These are phyloP conservation scores for Metopolophium dirhodum DNA, from an alignment of 1,140 invertebrate genomes.

Conservation along the genomic window DNA sequence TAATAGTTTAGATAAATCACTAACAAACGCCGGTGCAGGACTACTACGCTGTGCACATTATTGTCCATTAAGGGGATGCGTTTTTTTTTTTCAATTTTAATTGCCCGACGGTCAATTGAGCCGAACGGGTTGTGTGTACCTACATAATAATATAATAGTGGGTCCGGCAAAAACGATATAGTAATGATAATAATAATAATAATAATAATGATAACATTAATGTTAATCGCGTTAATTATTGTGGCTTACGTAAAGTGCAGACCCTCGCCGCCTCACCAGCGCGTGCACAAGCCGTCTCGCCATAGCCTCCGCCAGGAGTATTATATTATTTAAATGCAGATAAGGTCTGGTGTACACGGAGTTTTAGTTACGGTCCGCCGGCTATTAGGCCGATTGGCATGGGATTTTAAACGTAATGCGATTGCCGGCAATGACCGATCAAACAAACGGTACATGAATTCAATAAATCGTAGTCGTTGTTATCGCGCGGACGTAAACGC, in stretches of 20 bases:
- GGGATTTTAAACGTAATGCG: constrained; percentile 22
- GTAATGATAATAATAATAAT: constrained; percentile 16
- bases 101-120: neutral
- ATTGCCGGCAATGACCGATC: neutral
- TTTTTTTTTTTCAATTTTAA: constrained; percentile 31
- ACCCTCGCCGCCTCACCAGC: neutral
- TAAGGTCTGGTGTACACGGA: constrained; percentile 19
- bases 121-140: neutral
- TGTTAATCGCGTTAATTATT: constrained; percentile 46
- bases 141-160: too few relatives aligned
- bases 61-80: constrained; percentile 4
- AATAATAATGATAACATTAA: constrained; percentile 18
- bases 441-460: neutral
- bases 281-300: neutral
- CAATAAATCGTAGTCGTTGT: constrained; percentile 21
- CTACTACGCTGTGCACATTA: neutral
- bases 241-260: constrained; percentile 14
- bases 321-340: constrained; percentile 7
- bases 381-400: constrained; percentile 37
- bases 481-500: neutral
- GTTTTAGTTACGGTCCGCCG: constrained; percentile 12
- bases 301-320: neutral
- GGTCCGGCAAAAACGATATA: constrained; percentile 32
- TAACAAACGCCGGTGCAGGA: neutral
- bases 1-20: neutral